Evolutionary conservation across 2,113 vertebrate species (phyloP).

Genomic region (Calonectris borealis): DNA sequence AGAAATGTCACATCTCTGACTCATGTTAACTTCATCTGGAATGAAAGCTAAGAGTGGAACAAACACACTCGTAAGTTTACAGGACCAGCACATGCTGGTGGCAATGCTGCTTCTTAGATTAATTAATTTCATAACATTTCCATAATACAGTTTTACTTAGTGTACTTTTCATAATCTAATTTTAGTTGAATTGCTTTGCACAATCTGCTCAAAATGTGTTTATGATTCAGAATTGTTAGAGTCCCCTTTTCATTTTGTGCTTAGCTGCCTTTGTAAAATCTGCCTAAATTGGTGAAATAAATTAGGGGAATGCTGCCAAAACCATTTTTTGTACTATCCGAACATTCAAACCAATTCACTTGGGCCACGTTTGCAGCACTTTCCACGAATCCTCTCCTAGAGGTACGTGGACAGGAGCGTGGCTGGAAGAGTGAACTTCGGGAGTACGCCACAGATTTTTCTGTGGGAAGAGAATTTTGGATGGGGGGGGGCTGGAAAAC

Average conservation of each 20-base stretch:
- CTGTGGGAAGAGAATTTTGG: background rate
- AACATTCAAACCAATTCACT: background rate
- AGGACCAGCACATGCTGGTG: slow-evolving; percentile 20
- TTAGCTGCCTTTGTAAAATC: slow-evolving; percentile 45
- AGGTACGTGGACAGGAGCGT: background rate
- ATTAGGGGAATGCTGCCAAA: slow-evolving; percentile 17
- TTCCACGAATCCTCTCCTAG: background rate
- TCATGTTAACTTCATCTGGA: background rate
- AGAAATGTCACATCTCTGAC: background rate
- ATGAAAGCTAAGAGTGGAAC: background rate
- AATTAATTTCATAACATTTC: slow-evolving; percentile 68
- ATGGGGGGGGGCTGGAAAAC: background rate
- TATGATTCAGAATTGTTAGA: slow-evolving; percentile 62
- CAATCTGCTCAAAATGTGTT: slow-evolving; percentile 70
- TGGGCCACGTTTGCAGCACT: background rate
- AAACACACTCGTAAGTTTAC: background rate
- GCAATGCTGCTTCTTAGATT: slow-evolving; percentile 36
- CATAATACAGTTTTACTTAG: slow-evolving; percentile 54
- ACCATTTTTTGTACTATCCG: background rate
- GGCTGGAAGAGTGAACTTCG: background rate
- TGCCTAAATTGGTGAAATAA: slow-evolving; percentile 38
- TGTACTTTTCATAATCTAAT: slow-evolving; percentile 69
- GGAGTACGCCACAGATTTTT: background rate
- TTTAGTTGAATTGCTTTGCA: slow-evolving; percentile 69
- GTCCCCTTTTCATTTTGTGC: slow-evolving; percentile 36